These are phyloP conservation scores for Idris sp. DNA, from an alignment of 1,140 invertebrate genomes.

Conservation along the genomic window DNA sequence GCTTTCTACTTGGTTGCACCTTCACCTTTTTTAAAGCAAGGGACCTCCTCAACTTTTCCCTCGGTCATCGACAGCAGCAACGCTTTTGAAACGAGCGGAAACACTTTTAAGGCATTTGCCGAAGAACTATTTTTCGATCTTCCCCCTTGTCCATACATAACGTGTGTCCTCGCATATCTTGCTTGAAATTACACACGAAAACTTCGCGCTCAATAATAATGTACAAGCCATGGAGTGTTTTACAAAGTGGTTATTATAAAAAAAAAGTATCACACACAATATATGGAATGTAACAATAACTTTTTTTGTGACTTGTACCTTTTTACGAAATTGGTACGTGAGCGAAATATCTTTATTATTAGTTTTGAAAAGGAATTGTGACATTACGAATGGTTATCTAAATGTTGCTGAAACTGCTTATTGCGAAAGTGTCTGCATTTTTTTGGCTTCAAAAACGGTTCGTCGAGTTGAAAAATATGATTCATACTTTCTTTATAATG, in stretches of 20 bases:
- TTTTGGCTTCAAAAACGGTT: background rate
- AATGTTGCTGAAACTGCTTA: no score
- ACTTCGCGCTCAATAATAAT: conserved; percentile 18
- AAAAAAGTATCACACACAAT: no score
- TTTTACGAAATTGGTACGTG: no score
- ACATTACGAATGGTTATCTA: no score
- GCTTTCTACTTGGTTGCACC: conserved; percentile 73
- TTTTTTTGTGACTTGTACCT: no score
- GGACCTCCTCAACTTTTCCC: conserved; percentile 47
- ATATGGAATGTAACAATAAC: no score
- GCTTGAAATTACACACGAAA: conserved; percentile 9
- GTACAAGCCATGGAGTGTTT: background rate
- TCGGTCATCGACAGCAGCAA: conserved; percentile 46
- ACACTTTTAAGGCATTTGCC: conserved; percentile 25
- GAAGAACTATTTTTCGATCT: conserved; percentile 15
- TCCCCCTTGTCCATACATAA: no score
- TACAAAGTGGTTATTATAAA: background rate
- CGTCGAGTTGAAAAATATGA: conserved; percentile 25
- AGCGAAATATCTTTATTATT: no score
- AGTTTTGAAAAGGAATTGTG: no score
- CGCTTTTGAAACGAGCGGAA: conserved; percentile 32
- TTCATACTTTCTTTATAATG: conserved; percentile 33
- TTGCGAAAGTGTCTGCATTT: no score
- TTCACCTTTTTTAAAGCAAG: conserved; percentile 65
- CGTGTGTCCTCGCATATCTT: conserved; percentile 4